Base-by-base conservation (phyloP, 2,113 vertebrate species). In the Chascanopsetta lugubris region DNA sequence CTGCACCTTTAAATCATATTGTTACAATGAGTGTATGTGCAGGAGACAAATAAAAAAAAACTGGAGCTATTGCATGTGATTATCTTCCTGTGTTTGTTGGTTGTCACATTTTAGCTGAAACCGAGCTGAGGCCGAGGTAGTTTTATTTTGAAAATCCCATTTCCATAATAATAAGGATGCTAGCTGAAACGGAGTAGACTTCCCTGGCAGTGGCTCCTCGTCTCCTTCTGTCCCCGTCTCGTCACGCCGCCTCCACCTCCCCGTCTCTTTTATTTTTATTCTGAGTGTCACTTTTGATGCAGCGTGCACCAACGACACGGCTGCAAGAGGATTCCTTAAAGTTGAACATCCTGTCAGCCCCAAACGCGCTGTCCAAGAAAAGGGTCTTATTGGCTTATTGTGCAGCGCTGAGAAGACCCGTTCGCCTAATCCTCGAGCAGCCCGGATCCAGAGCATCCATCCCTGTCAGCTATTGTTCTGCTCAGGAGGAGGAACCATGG, bases 391-490 rank as follows among this genome's bases (percentile, higher is more conserved):
- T 83, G 88, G 87, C 77, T 88, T 80, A 83, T 78, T 48, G 42
- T 75, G 61, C 72, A 75, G 61, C 72, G 76, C 77, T 79, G 85
- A 78, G 75, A 64, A 84, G 81, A 84, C 60, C 81, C 85, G 73
- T 83, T 87, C 79, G 73, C 71, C 78, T 84, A 89, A 87, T 88
- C 87, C 82, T 72, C 72, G 74, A 84, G 77, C 66, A 76, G 83
- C 80, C 64, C 43, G 65, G 82, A 85, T 87, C 70, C 85, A 79
- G 81, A 83, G 84, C 79, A 89, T 85, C 83, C 77, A 77, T 83
- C 81, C 67, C 71, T 77, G 82, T 87, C 87, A 80, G 83, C 77
- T 72, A 80, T 85, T 88, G 87, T 84, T 77, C 75, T 46, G 34
- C 69, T 56, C 53, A 61, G 48, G 55, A 63, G 71, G 12, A 66